Evolutionary conservation across 2,888 invertebrate genomes (phyloP).

Genomic region (Lochmaea crataegi): DNA sequence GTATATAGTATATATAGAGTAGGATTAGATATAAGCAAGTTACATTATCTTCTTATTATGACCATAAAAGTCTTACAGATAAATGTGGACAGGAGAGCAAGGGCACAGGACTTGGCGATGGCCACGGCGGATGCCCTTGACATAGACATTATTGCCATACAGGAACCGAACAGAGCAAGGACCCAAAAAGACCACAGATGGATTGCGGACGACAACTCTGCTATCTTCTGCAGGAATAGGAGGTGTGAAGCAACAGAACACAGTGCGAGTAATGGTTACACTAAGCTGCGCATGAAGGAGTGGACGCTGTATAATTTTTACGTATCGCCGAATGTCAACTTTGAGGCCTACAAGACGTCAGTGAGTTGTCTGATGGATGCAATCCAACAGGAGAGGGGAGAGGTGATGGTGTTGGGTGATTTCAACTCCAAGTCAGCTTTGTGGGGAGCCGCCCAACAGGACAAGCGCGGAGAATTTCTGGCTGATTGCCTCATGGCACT

Average conservation of each 20-base stretch:
- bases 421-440: constrained; percentile 2
- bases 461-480: constrained; percentile 11
- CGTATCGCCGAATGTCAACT: constrained; percentile 18
- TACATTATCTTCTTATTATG: not conserved
- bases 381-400: not conserved
- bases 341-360: constrained; percentile 9
- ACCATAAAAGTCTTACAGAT: constrained; percentile 6
- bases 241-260: not conserved
- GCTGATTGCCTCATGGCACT: not conserved
- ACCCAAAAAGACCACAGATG: constrained; percentile 2
- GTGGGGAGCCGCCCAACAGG: not conserved
- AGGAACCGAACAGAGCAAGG: constrained; percentile 9
- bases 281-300: not conserved
- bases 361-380: constrained; percentile 1
- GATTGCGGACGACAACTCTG: constrained; percentile 11
- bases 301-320: constrained; percentile 12
- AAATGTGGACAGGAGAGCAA: constrained; percentile 9
- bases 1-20: not conserved
- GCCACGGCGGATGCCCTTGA: constrained; percentile 6
- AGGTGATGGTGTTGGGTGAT: not conserved
- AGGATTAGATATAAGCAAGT: not conserved
- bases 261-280: not conserved
- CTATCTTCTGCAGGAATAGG: constrained; percentile 15
- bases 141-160: not conserved
- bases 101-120: not conserved